Base-by-base conservation (phyloP, 2,113 vertebrate species). In the Caloenas nicobarica region DNA sequence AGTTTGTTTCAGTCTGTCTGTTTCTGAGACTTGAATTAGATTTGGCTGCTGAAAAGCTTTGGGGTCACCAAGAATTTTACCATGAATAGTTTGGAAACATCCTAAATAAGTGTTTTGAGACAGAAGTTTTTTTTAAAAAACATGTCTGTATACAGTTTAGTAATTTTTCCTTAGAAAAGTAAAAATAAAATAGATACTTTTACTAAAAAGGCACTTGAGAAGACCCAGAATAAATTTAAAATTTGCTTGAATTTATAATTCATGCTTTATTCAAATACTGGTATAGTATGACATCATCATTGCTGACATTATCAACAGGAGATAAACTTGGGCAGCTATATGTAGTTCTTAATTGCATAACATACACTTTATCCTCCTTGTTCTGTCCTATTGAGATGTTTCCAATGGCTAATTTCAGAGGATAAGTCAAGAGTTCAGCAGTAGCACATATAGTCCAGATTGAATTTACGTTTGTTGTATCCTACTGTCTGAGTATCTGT, bases 311-410 rank as follows among this genome's bases (percentile, higher is more conserved):
- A 90, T 78, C 70, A 86, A 57, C 36, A 68, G 70, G 46, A 76
- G 71, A 71, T 85, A 76, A 72, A 51, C 54, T 91, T 60, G 74
- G 33, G 56, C 60, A 65, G 68, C 70, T 76, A 88, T 71, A 23
- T 92, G 28, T 62, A 73, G 69, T 86, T 96, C 82, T 91, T 96
- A 88, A 85, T 92, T 91, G 79, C 54, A 73, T 86, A 93, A 95
- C 80, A 74, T 92, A 79, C n/a, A 57, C 13, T 81, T 97, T 81
- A 91, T 93, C 84, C 69, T 89, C 50, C 38, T 81, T 56, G 11
- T 93, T 96, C 61, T 92, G 40, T 89, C 76, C 85, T 95, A 79
- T 89, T 96, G 76, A 89, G 66, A 81, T 91, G 89, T 94, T 86
- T 88, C 58, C 34, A 88, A n/a, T 53, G 90, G 80, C 71, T 44